Conservation (phyloP, 1,140 invertebrate genomes). For the Hyposmocoma kahamanoa region DNA sequence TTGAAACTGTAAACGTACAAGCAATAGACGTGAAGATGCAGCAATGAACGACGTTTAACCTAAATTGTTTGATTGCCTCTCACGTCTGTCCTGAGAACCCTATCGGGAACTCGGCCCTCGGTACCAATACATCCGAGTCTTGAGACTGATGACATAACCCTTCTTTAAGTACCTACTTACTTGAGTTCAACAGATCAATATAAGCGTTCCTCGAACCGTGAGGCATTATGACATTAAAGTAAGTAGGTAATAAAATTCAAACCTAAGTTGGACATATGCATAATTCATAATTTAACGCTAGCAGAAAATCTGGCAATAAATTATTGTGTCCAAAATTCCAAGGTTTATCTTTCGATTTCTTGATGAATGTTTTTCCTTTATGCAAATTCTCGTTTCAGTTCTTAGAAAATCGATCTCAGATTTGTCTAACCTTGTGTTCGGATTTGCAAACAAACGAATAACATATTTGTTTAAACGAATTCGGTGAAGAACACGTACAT, state of each 20-base stretch:
- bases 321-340: neutral
- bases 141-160: too few species aligned
- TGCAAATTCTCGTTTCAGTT: slow-evolving; percentile 16
- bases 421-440: slow-evolving; percentile 19
- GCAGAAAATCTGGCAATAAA: neutral
- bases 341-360: slow-evolving; percentile 3
- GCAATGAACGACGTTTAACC: slow-evolving; percentile 34
- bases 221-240: too few species aligned
- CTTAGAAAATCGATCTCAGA: slow-evolving; percentile 22
- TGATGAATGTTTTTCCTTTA: neutral
- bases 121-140: slow-evolving; percentile 10
- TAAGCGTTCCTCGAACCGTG: too few species aligned
- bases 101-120: slow-evolving; percentile 14
- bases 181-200: too few species aligned
- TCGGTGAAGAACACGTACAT: slow-evolving; percentile 24
- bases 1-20: slow-evolving; percentile 9
- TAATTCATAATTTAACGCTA: too few species aligned
- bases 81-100: slow-evolving; percentile 33
- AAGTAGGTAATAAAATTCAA: too few species aligned
- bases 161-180: too few species aligned
- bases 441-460: slow-evolving; percentile 21
- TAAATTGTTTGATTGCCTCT: slow-evolving; percentile 57
- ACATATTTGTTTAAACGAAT: slow-evolving; percentile 36
- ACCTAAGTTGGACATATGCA: too few species aligned
- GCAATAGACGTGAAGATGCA: slow-evolving; percentile 4